phyloP scores from a whole-genome alignment of 2,797 vertebrate genomes.

The Adrianichthys oophorus region DNA sequence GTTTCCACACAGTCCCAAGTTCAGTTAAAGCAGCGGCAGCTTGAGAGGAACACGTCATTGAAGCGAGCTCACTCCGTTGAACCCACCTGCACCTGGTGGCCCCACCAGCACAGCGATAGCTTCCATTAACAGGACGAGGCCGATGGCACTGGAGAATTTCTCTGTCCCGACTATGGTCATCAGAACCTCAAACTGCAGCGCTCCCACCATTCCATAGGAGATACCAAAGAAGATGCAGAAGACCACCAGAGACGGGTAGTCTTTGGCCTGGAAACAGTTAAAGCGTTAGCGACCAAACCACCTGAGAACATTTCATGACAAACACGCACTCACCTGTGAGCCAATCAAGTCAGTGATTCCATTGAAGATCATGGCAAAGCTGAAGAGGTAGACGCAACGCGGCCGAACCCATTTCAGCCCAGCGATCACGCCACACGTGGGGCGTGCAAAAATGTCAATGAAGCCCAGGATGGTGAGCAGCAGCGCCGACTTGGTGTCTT shows the following conservation, averaged over 20 bases:
- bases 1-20: neutral
- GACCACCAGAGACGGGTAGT: slow-evolving; percentile 83
- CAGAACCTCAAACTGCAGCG: slow-evolving; percentile 96
- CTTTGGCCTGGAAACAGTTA: slow-evolving; percentile 43
- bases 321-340: slow-evolving; percentile 65
- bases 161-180: slow-evolving; percentile 94
- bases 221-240: slow-evolving; percentile 96
- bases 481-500: slow-evolving; percentile 89
- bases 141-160: slow-evolving; percentile 94
- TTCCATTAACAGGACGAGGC: slow-evolving; percentile 91
- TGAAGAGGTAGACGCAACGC: slow-evolving; percentile 90
- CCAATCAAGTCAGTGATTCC: slow-evolving; percentile 88
- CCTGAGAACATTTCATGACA: neutral
- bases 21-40: too few relatives aligned
- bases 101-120: slow-evolving; percentile 93
- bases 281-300: neutral
- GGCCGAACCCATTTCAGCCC: slow-evolving; percentile 89
- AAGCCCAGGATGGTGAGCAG: slow-evolving; percentile 92
- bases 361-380: slow-evolving; percentile 94
- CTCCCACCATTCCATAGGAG: slow-evolving; percentile 98
- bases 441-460: slow-evolving; percentile 93
- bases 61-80: too few relatives aligned
- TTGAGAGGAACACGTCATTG: neutral
- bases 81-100: slow-evolving; percentile 89
- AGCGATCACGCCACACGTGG: slow-evolving; percentile 86